Percentiles rank a stretch among this genome's conserved stretches.
These are phyloP conservation scores for Chauna torquata DNA, from an alignment of 2,113 vertebrate species.

Conservation along the genomic window DNA sequence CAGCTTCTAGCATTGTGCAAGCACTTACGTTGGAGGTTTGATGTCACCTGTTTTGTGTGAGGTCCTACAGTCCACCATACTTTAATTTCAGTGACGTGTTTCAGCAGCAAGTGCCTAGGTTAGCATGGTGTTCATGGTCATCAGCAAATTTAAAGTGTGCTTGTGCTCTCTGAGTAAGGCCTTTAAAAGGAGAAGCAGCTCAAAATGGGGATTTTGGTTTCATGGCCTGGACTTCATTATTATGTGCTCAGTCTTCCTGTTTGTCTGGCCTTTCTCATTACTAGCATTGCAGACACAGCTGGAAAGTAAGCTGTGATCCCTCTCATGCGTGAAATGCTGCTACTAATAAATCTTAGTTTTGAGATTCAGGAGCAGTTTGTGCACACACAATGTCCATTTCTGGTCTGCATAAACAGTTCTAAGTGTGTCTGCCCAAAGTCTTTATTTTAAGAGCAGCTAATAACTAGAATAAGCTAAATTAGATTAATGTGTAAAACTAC, in stretches of 20 bases:
- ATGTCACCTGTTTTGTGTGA: background rate
- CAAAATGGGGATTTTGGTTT: background rate
- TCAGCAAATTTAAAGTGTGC: background rate
- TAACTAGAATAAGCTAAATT: slow-evolving; percentile 7
- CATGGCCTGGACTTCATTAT: background rate
- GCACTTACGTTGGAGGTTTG: background rate
- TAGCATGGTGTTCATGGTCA: background rate
- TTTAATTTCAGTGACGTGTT: background rate
- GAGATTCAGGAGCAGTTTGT: background rate
- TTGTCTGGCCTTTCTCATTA: background rate
- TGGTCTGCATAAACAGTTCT: background rate
- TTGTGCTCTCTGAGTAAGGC: background rate
- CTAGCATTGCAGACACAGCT: background rate
- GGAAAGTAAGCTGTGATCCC: background rate
- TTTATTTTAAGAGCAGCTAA: slow-evolving; percentile 11
- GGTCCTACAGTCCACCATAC: background rate
- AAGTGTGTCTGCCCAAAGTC: background rate
- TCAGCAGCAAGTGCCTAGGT: background rate
- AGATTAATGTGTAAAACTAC: slow-evolving; percentile 16
- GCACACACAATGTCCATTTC: background rate
- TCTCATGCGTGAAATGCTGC: background rate
- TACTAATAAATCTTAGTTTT: background rate
- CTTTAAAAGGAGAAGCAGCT: background rate
- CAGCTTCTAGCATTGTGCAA: background rate
- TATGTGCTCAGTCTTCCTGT: background rate